Base-by-base conservation (phyloP, 2,888 invertebrate genomes). In the Acrobasis consociella region DNA sequence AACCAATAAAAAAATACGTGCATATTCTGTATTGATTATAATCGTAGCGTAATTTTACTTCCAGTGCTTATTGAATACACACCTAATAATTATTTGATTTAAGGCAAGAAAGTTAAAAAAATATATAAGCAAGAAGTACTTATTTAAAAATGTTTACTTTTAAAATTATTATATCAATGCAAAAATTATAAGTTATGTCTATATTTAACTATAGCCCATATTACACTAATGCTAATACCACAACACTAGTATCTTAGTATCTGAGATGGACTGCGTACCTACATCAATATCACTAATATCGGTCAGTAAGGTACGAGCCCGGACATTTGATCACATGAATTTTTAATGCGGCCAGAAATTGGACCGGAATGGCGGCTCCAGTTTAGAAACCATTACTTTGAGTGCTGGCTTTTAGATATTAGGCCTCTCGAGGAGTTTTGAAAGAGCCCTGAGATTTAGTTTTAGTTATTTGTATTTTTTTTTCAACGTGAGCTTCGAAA, bases 311-410 rank as follows among this genome's bases (percentile, higher is more conserved):
- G 63, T 69, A 39, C 51, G 58, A 46, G 49, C 8, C 72, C 68
- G 73, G 74, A 76, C 72, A 76, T 80, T 78, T 74, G 79, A 77
- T 81, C 78, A 64, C 76, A 78, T 87, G 81, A 80, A 86, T 86
- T 82, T 81, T 85, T 85, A 80, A 87, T 78, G 65, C 51, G 65
- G 65, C 70, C 78, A 81, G 85, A 86, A 85, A 85, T 81, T 75
- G 69, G 73, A 69, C 65, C 71, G 69, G 75, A 78, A 81, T 77
- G 79, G 78, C 74, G 67, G 69, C 69, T 74, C 65, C 69, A 72
- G 76, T 77, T 84, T 72, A 67, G 75, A 77, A 78, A 75, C 83
- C 78, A 88, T 87, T 86, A 87, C 75, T 77, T 75, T 86, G 83
- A 89, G 86, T 87, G 87, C 82, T 71, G 72, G 70, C 77, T 71